Base-by-base conservation (phyloP, 2,888 invertebrate genomes). In the Harpalus rubripes region DNA sequence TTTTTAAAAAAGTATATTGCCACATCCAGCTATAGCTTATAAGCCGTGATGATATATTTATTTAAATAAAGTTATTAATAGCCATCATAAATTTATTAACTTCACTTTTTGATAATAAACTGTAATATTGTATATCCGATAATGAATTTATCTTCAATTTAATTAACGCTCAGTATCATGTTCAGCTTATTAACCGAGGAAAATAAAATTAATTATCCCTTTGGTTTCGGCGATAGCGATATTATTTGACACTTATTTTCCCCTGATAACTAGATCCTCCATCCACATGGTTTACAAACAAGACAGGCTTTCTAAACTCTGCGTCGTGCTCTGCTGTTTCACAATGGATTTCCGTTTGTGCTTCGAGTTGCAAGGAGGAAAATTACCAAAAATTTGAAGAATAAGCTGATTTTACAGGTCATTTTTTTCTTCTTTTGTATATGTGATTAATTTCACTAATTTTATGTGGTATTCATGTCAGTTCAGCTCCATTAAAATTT, bases 311-410 rank as follows among this genome's bases (percentile, higher is more conserved):
- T 52, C 44, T 52, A 52, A 32, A 32, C 32, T 12, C 44, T 52
- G 10, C 12, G 44, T 52, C 44, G 8, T 52, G 44, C 44, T 52
- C 44, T 12, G 44, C 44, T 52, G 44, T 52, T 52, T 52, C 44
- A 12, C 44, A 52, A 52, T 52, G 44, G 44, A 12, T 52, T 10
- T 52, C 44, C 44, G 44, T 52, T 52, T 12, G 44, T 52, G 44
- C 8, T 52, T 52, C 44, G 44, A 8, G 44, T 52, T 52, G 10
- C 44, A 52, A 52, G 32, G 10, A 52, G 44, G 12, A 52, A 76
- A 52, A 76, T 76, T 56, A 52, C 76, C 76, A 18, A 76, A 76
- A 76, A 76, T 76, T 76, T 72, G 41, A 44, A 76, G 76, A 76
- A 52, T 76, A 12, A 52, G 16, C 7, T 76, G 44, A 15, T 68